phyloP scores from a whole-genome alignment of 2,888 invertebrate genomes.

The Tachina lurida region DNA sequence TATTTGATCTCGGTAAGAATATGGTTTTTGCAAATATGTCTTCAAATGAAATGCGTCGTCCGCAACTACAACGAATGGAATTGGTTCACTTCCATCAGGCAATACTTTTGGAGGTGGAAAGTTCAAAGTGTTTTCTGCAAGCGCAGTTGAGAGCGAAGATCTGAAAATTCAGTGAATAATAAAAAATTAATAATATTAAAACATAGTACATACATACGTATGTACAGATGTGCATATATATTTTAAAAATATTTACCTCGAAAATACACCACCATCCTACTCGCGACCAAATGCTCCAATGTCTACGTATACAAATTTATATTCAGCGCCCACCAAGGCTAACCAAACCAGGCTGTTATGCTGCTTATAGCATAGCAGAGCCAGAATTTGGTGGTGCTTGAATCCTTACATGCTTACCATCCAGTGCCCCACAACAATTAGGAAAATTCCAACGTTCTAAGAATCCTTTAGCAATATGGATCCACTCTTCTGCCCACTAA shows the following conservation, averaged over 20 bases:
- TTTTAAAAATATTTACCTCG: not conserved
- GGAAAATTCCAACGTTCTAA: no score
- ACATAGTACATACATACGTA: no score
- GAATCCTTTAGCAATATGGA: no score
- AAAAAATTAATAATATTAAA: not conserved
- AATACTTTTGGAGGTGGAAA: not conserved
- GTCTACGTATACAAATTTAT: conserved; percentile 5
- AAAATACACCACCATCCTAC: conserved; percentile 37
- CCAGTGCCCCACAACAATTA: no score
- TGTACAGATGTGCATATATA: not conserved
- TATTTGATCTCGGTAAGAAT: conserved; percentile 1
- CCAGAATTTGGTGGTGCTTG: no score
- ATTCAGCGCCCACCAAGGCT: no score
- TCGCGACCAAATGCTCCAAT: conserved; percentile 41
- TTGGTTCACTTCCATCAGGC: not conserved
- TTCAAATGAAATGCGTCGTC: conserved; percentile 5
- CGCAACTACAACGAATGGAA: not conserved
- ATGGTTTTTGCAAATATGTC: not conserved
- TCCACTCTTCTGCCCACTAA: no score
- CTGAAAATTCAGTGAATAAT: not conserved
- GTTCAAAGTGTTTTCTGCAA: conserved; percentile 27
- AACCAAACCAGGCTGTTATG: no score
- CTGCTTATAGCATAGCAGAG: no score
- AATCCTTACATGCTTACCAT: no score
- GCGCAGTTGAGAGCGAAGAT: conserved; percentile 25